A percentile compares a stretch with the other conserved stretches of the same genome.
Evolutionary conservation across 2,888 invertebrate genomes (phyloP).

Genomic region (Scaptomyza reducta): DNA sequence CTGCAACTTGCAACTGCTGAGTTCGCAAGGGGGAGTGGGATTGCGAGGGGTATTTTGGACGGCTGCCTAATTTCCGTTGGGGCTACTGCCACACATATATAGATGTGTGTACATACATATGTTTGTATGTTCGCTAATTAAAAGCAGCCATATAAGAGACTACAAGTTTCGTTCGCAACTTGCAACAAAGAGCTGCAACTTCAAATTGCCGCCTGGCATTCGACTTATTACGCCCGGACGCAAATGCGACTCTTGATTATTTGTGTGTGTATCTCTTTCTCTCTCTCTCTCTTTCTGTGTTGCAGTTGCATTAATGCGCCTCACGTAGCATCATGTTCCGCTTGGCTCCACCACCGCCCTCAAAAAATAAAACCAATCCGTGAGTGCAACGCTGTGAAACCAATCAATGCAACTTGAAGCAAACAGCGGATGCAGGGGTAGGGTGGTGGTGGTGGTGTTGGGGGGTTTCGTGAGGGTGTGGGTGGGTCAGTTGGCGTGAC

Average conservation of each 20-base stretch:
- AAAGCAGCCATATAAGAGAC: constrained; percentile 21
- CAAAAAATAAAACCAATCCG: constrained; percentile 19
- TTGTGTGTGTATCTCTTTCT: neutral
- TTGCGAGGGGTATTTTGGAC: neutral
- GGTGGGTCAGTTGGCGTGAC: constrained; percentile 55
- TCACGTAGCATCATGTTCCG: constrained; percentile 61
- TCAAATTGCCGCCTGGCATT: constrained; percentile 55
- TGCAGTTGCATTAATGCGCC: constrained; percentile 62
- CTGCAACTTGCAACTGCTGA: no score
- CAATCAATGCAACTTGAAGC: constrained; percentile 48
- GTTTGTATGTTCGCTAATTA: constrained; percentile 30
- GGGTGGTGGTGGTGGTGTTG: no score
- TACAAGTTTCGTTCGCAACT: constrained; percentile 9
- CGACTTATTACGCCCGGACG: constrained; percentile 58
- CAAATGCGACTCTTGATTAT: constrained; percentile 36
- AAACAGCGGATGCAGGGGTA: constrained; percentile 21
- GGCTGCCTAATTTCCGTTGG: constrained; percentile 22
- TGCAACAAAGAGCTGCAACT: constrained; percentile 43
- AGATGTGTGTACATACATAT: no score
- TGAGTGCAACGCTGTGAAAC: constrained; percentile 52
- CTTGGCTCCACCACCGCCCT: constrained; percentile 8
- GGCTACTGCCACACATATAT: neutral
- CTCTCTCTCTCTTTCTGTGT: neutral
- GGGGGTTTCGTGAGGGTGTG: no score
- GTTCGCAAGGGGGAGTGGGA: no score